Percentiles rank a stretch among this genome's conserved stretches.
These are phyloP conservation scores for Adelges cooleyi DNA, from an alignment of 1,140 invertebrate genomes.

Conservation along the genomic window DNA sequence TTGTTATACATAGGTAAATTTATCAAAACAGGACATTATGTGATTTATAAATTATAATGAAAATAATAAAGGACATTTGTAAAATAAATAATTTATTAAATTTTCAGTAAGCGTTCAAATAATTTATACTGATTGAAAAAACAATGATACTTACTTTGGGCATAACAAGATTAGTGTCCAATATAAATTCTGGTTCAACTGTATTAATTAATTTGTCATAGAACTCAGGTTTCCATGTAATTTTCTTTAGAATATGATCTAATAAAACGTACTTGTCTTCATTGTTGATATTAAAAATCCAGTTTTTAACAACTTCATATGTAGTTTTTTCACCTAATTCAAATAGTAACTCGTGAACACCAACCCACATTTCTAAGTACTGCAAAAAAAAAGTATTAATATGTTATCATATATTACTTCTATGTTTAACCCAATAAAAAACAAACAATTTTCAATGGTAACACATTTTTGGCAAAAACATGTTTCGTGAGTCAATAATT, in stretches of 20 bases:
- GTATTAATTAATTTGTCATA: not conserved
- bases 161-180: not conserved
- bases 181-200: not conserved
- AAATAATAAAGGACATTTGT: too few species aligned
- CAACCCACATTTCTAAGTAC: conserved; percentile 11
- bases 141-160: conserved; percentile 8
- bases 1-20: too few species aligned
- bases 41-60: too few species aligned
- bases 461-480: too few species aligned
- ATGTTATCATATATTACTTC: too few species aligned
- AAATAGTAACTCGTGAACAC: conserved; percentile 13
- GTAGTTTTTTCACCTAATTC: not conserved
- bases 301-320: not conserved
- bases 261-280: not conserved
- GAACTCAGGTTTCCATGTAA: conserved; percentile 5
- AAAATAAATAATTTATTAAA: too few species aligned
- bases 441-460: too few species aligned
- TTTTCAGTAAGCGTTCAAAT: too few species aligned
- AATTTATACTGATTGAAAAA: too few species aligned
- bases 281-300: not conserved
- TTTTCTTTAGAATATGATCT: not conserved
- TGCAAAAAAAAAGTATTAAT: not conserved
- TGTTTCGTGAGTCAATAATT: too few species aligned
- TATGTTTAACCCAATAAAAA: too few species aligned
- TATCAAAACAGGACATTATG: too few species aligned